These are phyloP conservation scores for Lagria hirta DNA, from an alignment of 2,888 invertebrate species.

Conservation along the genomic window DNA sequence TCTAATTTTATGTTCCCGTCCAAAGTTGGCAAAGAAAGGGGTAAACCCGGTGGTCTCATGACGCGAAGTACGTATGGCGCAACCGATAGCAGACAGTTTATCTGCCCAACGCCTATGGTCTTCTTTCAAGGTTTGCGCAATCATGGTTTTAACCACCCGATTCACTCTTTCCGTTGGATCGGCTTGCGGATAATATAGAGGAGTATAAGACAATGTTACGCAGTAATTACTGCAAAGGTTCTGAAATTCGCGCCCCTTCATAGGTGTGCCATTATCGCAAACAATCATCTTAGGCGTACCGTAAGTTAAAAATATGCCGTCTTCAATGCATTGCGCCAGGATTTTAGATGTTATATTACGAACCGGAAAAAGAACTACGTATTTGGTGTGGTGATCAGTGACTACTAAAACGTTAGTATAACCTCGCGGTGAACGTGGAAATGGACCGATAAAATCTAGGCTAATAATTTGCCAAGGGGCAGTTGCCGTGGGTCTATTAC, in stretches of 20 bases:
- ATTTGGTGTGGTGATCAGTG: neutral
- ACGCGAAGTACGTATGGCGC: slow-evolving; percentile 9
- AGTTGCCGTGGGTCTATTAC: neutral
- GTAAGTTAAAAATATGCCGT: neutral
- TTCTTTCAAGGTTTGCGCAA: neutral
- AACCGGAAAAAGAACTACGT: neutral
- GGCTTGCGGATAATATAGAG: neutral
- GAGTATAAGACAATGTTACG: neutral
- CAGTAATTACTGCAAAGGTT: neutral
- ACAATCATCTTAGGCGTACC: neutral
- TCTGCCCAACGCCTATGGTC: neutral
- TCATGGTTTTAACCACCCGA: neutral
- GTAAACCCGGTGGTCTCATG: slow-evolving; percentile 15
- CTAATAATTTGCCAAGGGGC: neutral
- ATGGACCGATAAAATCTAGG: neutral
- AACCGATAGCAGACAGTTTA: neutral
- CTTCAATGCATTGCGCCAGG: neutral
- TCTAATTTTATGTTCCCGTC: slow-evolving; percentile 1
- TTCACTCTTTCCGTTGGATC: neutral
- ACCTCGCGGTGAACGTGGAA: neutral
- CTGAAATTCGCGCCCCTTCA: neutral
- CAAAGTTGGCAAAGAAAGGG: slow-evolving; percentile 14
- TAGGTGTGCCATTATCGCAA: neutral
- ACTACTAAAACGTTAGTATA: neutral
- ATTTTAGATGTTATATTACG: neutral